Percentiles rank a stretch among this genome's conserved stretches.
Conservation (phyloP, 2,797 vertebrate genomes). For the Gymnocypris eckloni region DNA sequence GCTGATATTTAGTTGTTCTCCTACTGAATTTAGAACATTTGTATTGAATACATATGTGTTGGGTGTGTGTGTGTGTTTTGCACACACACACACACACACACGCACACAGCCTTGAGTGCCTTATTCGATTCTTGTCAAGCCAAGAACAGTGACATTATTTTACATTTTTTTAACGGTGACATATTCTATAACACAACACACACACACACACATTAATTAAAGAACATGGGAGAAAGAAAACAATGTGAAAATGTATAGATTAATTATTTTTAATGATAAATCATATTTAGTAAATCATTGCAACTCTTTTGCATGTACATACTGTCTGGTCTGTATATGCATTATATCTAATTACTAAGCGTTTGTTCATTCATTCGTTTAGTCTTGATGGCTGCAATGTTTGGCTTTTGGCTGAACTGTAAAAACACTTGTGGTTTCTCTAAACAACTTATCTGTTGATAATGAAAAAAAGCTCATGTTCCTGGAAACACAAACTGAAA, state of each 20-base stretch:
- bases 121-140: neutral
- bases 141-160: neutral
- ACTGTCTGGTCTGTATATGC: neutral
- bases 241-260: neutral
- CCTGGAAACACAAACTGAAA: neutral
- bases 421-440: conserved; percentile 6
- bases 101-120: neutral
- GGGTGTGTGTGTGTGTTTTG: no score
- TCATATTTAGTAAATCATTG: neutral
- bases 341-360: neutral
- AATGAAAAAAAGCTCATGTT: neutral
- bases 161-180: no score
- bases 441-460: neutral
- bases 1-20: neutral
- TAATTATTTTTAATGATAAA: neutral
- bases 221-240: neutral
- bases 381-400: neutral
- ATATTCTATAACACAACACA: no score
- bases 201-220: neutral
- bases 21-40: neutral
- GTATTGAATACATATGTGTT: neutral
- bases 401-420: neutral
- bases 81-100: no score
- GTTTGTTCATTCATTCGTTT: neutral
- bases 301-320: neutral